phyloP scores from a whole-genome alignment of 2,888 invertebrate genomes.

The Prenolepis imparis region DNA sequence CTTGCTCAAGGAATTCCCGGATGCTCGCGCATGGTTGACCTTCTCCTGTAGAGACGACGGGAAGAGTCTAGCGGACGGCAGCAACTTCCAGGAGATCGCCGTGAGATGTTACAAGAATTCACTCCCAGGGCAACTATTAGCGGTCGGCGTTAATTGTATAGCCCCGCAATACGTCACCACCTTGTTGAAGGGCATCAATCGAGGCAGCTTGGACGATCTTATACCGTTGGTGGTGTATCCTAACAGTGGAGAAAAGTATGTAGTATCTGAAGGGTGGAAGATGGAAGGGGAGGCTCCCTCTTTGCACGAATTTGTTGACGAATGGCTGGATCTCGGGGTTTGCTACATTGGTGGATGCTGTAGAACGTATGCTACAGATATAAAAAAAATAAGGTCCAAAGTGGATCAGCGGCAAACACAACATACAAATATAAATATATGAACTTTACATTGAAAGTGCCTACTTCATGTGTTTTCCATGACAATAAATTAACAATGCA shows the following conservation, averaged over 20 bases:
- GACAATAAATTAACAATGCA: background rate
- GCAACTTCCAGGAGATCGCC: constrained; percentile 92
- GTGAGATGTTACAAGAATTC: constrained; percentile 89
- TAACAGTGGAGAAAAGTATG: constrained; percentile 95
- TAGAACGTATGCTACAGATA: constrained; percentile 93
- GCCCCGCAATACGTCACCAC: constrained; percentile 88
- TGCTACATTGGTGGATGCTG: constrained; percentile 97
- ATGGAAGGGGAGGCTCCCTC: constrained; percentile 89
- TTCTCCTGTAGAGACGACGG: constrained; percentile 93
- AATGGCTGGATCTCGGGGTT: constrained; percentile 94
- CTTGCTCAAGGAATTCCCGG: constrained; percentile 93
- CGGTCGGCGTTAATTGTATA: constrained; percentile 92
- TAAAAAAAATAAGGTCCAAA: constrained; percentile 61
- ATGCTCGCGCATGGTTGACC: constrained; percentile 93
- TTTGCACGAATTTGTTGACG: constrained; percentile 91
- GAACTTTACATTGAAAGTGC: background rate
- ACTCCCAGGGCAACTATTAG: constrained; percentile 86
- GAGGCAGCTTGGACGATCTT: constrained; percentile 87
- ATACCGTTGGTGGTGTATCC: constrained; percentile 92
- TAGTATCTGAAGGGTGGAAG: constrained; percentile 89
- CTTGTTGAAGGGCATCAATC: constrained; percentile 88
- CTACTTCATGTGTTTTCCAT: background rate
- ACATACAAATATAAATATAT: constrained; percentile 16
- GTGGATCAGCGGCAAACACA: constrained; percentile 53
- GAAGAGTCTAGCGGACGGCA: constrained; percentile 91